phyloP scores from a whole-genome alignment of 2,888 invertebrate species.

The Emmelina monodactyla region DNA sequence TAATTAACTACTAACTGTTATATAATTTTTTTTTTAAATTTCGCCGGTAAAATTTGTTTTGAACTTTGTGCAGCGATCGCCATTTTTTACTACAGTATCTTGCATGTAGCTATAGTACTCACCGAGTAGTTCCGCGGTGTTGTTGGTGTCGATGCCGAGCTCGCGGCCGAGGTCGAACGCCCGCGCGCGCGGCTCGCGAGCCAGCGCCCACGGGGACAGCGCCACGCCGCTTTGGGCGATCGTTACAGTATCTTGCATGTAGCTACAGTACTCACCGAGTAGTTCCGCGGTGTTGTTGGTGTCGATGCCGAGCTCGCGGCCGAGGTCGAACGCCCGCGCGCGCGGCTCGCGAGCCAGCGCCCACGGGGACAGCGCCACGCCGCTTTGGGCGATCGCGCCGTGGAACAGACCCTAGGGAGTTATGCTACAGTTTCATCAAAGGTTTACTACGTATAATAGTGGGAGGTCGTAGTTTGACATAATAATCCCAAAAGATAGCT shows the following conservation, averaged over 20 bases:
- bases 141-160: constrained; percentile 67
- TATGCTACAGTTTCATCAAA: background rate
- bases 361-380: constrained; percentile 69
- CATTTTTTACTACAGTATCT: too few relatives aligned
- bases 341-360: constrained; percentile 60
- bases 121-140: constrained; percentile 62
- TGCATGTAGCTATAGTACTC: constrained; percentile 18
- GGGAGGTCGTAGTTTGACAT: too few relatives aligned
- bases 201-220: constrained; percentile 69
- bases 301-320: constrained; percentile 65
- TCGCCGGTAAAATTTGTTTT: too few relatives aligned
- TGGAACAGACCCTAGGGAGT: constrained; percentile 63
- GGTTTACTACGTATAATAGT: too few relatives aligned
- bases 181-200: constrained; percentile 49
- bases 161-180: constrained; percentile 66
- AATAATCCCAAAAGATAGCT: too few relatives aligned
- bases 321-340: constrained; percentile 61
- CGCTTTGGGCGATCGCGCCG: constrained; percentile 69
- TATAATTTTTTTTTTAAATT: too few relatives aligned
- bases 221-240: constrained; percentile 35
- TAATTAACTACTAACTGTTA: too few relatives aligned
- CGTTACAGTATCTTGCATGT: background rate
- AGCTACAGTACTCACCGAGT: constrained; percentile 34
- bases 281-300: constrained; percentile 65
- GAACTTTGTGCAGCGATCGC: too few relatives aligned